Percentiles rank a stretch among this genome's conserved stretches.
Conservation (phyloP, 2,797 vertebrate genomes). For the Ctenosaura bakeri region DNA sequence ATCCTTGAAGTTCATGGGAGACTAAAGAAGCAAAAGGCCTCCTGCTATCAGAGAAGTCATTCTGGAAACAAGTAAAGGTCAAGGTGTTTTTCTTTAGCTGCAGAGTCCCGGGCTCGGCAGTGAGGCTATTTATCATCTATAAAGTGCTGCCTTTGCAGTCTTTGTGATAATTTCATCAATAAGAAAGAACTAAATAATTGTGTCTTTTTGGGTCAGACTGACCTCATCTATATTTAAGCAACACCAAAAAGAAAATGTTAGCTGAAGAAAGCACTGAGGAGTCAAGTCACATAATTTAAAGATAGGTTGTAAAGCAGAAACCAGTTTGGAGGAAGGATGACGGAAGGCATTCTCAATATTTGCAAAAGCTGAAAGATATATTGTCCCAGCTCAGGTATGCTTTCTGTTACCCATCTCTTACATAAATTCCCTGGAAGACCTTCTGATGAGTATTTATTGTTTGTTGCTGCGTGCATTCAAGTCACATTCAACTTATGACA, state of each 20-base stretch:
- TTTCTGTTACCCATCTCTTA: neutral
- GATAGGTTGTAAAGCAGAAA: neutral
- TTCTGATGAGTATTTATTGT: neutral
- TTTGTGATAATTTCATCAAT: conserved; percentile 75
- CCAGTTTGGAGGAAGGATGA: too few species aligned
- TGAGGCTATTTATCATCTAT: conserved; percentile 70
- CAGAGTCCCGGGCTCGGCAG: conserved; percentile 62
- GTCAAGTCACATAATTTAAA: conserved; percentile 15
- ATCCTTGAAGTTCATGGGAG: conserved; percentile 66
- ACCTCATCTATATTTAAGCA: conserved; percentile 77
- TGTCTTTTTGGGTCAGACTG: conserved; percentile 56
- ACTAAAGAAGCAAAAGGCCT: conserved; percentile 61
- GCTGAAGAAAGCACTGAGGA: conserved; percentile 37
- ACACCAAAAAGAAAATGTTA: conserved; percentile 49
- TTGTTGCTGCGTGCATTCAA: neutral
- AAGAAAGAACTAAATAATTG: conserved; percentile 74
- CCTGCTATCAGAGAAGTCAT: conserved; percentile 66
- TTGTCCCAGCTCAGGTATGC: neutral
- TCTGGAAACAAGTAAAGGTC: conserved; percentile 69
- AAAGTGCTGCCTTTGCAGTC: conserved; percentile 70
- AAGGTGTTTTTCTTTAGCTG: conserved; percentile 64
- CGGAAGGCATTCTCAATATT: neutral
- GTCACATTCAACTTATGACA: too few species aligned
- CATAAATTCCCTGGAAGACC: too few species aligned
- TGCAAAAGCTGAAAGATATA: neutral